Evolutionary conservation across 2,888 invertebrate genomes (phyloP).

Genomic region (Cheilosia soror): DNA sequence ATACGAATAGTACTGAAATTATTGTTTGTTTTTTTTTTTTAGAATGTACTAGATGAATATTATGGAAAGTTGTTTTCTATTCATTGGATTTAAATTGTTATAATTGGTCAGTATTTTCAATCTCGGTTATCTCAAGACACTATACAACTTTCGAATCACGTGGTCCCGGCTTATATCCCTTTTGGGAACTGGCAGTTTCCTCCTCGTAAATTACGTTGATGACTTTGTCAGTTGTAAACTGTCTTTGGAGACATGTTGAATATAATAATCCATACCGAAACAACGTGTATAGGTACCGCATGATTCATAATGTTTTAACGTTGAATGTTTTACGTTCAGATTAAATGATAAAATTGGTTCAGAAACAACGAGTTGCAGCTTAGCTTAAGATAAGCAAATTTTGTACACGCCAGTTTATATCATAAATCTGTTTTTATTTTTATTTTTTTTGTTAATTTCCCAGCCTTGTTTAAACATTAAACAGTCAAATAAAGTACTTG

Average conservation of each 20-base stretch:
- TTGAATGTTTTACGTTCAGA: not conserved
- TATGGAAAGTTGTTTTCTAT: no score
- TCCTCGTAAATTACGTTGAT: not conserved
- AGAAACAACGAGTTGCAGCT: not conserved
- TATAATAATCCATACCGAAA: constrained; percentile 4
- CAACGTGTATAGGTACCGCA: not conserved
- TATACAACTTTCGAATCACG: no score
- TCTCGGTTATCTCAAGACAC: no score
- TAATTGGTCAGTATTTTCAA: no score
- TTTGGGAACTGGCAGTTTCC: not conserved
- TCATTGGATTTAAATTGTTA: no score
- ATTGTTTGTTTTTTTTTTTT: no score
- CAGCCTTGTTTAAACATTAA: no score
- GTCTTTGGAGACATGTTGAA: not conserved
- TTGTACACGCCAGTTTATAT: constrained; percentile 2
- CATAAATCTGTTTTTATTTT: constrained; percentile 7
- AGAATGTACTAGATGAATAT: no score
- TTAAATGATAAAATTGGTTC: constrained; percentile 8
- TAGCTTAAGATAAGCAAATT: constrained; percentile 15
- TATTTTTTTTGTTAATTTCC: not conserved
- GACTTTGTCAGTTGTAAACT: not conserved
- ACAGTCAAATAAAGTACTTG: no score
- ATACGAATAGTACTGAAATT: no score
- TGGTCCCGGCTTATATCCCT: not conserved
- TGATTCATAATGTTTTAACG: not conserved